Base-by-base conservation (phyloP, 2,113 vertebrate genomes). In the Danionella cerebrum region DNA sequence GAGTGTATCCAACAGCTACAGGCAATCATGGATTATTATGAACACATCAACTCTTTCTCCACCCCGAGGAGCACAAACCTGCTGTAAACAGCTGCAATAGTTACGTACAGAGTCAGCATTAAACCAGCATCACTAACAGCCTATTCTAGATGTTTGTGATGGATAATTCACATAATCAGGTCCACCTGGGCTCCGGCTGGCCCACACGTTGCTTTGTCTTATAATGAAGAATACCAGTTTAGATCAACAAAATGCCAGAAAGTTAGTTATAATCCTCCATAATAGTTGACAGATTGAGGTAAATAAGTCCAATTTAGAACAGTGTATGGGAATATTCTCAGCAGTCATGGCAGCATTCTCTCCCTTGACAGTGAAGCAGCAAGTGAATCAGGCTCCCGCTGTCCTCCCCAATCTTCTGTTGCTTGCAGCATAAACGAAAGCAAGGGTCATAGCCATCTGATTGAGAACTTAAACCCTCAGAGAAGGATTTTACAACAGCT, bases 1-100 rank as follows among this genome's bases (percentile, higher is more conserved):
- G 38, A 63, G 47, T 27, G 35, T 14, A 54, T 41, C 50, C 57
- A 39, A 54, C 6, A 55, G 35, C 48, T 14, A 60, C 50, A 39
- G 65, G 42, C 21, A 36, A 13, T 47, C n/a, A 58, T 68, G 55
- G 29, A 31, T 53, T 60, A 42, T 72, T 54, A 54, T 10, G 9
- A 55, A 54, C 54, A 33, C 39, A 53, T 70, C 31, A 62, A 51
- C 67, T 42, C 33, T 44, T 64, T 70, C 35, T 44, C 12, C 18
- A 44, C 13, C 5, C 19, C 13, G 25, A 62, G 36, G 39, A 69
- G 25, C 16, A 51, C 4, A 19, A 39, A 42, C 33, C 24, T 42
- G 55, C 31, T 58, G 12, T 18, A 14, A 42, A 35, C 36, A 27
- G 12, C 24, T 47, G 12, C 54, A 8, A 67, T n/a, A 58, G 24